Conservation (phyloP, 2,113 vertebrate species). For the Fulica atra region DNA sequence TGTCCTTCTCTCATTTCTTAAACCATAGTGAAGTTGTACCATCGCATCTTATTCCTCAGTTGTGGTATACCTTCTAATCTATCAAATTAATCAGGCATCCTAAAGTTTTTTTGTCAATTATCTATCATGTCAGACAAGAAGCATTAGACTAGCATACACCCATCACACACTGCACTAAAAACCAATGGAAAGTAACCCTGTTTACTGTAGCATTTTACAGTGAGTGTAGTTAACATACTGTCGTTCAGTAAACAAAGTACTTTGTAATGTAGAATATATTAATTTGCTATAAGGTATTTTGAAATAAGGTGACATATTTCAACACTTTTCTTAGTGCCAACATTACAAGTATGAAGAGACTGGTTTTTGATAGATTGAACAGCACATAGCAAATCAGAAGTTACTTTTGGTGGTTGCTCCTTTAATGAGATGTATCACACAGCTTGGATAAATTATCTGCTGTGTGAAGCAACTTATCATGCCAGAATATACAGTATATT, state of each 20-base stretch:
- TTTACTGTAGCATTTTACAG: slow-evolving; percentile 46
- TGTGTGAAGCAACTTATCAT: slow-evolving; percentile 62
- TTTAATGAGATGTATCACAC: slow-evolving; percentile 70
- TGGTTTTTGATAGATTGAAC: slow-evolving; percentile 62
- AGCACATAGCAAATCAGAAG: slow-evolving; percentile 60
- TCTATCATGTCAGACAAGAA: slow-evolving; percentile 32
- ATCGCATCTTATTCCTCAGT: neutral
- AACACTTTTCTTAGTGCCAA: slow-evolving; percentile 9
- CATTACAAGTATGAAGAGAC: slow-evolving; percentile 5
- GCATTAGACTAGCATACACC: neutral
- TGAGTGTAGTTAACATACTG: slow-evolving; percentile 1
- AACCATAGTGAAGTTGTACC: neutral
- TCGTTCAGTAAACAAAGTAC: slow-evolving; percentile 52
- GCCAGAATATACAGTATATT: slow-evolving; percentile 69
- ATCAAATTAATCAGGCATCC: slow-evolving; percentile 47
- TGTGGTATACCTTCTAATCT: slow-evolving; percentile 8
- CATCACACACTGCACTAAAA: slow-evolving; percentile 18
- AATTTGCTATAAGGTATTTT: slow-evolving; percentile 52
- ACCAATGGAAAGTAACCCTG: slow-evolving; percentile 19
- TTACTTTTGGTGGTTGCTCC: slow-evolving; percentile 69
- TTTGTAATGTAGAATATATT: slow-evolving; percentile 57
- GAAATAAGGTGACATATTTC: slow-evolving; percentile 46
- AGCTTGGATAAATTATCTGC: slow-evolving; percentile 69
- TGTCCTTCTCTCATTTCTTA: neutral
- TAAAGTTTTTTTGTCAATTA: slow-evolving; percentile 18